A percentile compares a stretch with the other conserved stretches of the same genome.
Evolutionary conservation across 2,113 vertebrate species (phyloP).

Genomic region (Eira barbara): DNA sequence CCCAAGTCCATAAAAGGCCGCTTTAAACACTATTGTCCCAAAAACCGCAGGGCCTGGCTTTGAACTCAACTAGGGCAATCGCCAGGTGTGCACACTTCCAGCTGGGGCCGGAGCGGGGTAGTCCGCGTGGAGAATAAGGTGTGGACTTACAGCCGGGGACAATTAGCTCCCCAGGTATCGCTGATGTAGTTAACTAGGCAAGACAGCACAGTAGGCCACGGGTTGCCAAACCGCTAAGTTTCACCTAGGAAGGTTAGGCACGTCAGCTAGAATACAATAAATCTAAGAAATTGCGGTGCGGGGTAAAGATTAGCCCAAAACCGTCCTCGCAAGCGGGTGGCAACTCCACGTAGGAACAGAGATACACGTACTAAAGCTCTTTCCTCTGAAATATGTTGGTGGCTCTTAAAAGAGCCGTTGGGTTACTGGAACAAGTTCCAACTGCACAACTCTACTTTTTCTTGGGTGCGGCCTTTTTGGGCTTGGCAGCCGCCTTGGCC

Average conservation of each 20-base stretch:
- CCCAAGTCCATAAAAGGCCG: fast-evolving
- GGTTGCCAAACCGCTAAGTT: background rate
- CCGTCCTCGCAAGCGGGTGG: too few relatives aligned
- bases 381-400: background rate
- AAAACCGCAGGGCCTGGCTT: fast-evolving
- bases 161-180: fast-evolving
- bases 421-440: constrained; percentile 32
- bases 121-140: fast-evolving
- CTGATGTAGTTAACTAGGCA: fast-evolving
- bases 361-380: background rate
- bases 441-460: constrained; percentile 47
- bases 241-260: too few relatives aligned
- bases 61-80: background rate
- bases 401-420: constrained; percentile 79
- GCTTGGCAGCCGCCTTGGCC: constrained; percentile 23
- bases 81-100: background rate
- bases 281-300: fast-evolving
- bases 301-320: too few relatives aligned
- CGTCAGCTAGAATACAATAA: background rate
- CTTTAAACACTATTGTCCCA: background rate
- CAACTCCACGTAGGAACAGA: fast-evolving
- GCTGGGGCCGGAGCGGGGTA: background rate
- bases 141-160: background rate
- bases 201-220: background rate
- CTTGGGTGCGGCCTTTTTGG: constrained; percentile 62